A percentile compares a stretch with the other conserved stretches of the same genome.
Evolutionary conservation across 2,888 invertebrate species (phyloP).

Genomic region (Pandemis corylana): DNA sequence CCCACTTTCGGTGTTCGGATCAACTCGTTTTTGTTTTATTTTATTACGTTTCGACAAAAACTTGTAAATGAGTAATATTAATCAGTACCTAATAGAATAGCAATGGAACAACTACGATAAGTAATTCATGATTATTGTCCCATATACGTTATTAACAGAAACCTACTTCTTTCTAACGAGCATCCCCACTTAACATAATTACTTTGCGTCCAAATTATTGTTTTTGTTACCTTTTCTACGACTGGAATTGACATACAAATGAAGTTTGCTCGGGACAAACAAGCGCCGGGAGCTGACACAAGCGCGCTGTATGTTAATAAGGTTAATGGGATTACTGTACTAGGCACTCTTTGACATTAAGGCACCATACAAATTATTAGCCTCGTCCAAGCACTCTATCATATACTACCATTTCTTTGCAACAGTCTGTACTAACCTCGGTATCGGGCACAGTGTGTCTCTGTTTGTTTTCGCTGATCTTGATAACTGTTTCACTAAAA

Average conservation of each 20-base stretch:
- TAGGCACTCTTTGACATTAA: conserved; percentile 7
- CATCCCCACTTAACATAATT: conserved; percentile 9
- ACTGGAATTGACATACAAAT: not conserved
- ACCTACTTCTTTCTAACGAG: not conserved
- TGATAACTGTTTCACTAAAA: no score
- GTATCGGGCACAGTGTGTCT: no score
- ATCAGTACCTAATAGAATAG: no score
- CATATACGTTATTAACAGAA: not conserved
- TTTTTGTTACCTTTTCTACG: not conserved
- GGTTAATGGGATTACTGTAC: conserved; percentile 1
- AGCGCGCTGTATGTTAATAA: not conserved
- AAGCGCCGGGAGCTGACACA: not conserved
- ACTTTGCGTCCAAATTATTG: conserved; percentile 2
- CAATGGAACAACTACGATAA: no score
- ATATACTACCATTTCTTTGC: no score
- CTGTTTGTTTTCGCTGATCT: no score
- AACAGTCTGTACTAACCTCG: no score
- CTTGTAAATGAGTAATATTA: no score
- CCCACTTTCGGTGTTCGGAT: no score
- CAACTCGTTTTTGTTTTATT: no score
- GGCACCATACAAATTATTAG: not conserved
- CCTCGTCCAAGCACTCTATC: not conserved
- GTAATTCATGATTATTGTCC: not conserved
- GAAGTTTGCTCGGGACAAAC: conserved; percentile 8
- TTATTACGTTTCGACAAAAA: no score